These are phyloP conservation scores for Phoebastria nigripes DNA, from an alignment of 2,797 vertebrate genomes.

Conservation along the genomic window DNA sequence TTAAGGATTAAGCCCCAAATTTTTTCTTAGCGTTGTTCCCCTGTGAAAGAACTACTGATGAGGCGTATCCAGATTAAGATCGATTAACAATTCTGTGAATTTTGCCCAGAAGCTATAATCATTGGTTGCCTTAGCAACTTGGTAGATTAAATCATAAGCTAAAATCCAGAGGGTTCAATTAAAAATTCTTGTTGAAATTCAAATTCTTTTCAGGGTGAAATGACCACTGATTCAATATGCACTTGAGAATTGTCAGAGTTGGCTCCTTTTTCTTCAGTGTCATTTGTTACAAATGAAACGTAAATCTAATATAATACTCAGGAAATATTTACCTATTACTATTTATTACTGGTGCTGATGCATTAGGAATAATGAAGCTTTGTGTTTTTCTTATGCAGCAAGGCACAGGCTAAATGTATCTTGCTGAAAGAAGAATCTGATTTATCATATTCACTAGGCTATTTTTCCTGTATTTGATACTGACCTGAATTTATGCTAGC, in stretches of 20 bases:
- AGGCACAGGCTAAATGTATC: neutral
- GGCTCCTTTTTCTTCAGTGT: neutral
- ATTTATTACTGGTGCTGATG: neutral
- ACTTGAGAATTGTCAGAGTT: neutral
- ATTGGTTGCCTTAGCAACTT: constrained; percentile 66
- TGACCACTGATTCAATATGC: neutral
- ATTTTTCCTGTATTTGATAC: neutral
- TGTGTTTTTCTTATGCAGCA: neutral
- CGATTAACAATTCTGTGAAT: constrained; percentile 68
- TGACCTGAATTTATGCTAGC: neutral
- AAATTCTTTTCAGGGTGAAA: constrained; percentile 17
- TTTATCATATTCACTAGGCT: neutral
- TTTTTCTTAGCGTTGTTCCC: neutral
- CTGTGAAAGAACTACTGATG: neutral
- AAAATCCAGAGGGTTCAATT: constrained; percentile 57
- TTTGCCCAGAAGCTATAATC: constrained; percentile 59
- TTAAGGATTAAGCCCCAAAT: neutral
- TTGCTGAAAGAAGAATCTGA: neutral
- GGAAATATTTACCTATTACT: neutral
- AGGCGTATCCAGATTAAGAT: constrained; percentile 38
- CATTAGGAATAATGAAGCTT: neutral
- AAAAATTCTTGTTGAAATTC: constrained; percentile 53
- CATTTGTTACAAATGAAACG: neutral
- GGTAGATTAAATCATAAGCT: constrained; percentile 53
- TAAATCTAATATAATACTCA: neutral